Evolutionary conservation across 2,888 invertebrate species (phyloP).

Genomic region (Andricus quercusramuli): DNA sequence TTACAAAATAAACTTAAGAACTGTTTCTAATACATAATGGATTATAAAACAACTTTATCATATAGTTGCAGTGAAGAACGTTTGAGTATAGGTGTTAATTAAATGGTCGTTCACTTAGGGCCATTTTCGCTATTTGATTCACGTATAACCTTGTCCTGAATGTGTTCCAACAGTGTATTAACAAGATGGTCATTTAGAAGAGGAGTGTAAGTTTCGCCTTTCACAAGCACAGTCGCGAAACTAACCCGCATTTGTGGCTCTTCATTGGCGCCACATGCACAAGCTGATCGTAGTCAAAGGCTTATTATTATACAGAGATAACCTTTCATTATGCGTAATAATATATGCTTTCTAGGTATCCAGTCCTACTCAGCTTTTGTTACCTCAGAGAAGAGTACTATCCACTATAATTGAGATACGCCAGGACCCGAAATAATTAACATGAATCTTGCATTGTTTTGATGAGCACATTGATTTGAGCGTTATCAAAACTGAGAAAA

Average conservation of each 20-base stretch:
- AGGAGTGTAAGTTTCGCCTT: slow-evolving; percentile 14
- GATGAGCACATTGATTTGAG: neutral
- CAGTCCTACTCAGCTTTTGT: neutral
- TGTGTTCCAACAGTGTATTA: neutral
- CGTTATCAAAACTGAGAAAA: neutral
- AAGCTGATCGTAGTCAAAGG: slow-evolving; percentile 17
- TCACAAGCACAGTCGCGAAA: slow-evolving; percentile 15
- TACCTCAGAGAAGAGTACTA: neutral
- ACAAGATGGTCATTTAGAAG: slow-evolving; percentile 22
- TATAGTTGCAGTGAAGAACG: neutral
- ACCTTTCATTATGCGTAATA: slow-evolving; percentile 6
- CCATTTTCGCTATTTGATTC: neutral
- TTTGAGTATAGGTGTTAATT: neutral
- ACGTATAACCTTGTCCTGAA: neutral
- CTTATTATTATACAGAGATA: neutral
- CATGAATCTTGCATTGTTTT: neutral
- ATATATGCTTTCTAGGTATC: slow-evolving; percentile 6
- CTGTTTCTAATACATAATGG: neutral
- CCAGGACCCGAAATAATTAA: neutral
- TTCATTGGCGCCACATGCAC: slow-evolving; percentile 7
- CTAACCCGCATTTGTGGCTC: slow-evolving; percentile 23
- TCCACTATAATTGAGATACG: slow-evolving; percentile 5
- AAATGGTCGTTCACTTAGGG: neutral
- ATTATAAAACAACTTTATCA: neutral
- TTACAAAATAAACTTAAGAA: no score